Evolutionary conservation across 2,113 vertebrate species (phyloP).

Genomic region (Pungitius pungitius): DNA sequence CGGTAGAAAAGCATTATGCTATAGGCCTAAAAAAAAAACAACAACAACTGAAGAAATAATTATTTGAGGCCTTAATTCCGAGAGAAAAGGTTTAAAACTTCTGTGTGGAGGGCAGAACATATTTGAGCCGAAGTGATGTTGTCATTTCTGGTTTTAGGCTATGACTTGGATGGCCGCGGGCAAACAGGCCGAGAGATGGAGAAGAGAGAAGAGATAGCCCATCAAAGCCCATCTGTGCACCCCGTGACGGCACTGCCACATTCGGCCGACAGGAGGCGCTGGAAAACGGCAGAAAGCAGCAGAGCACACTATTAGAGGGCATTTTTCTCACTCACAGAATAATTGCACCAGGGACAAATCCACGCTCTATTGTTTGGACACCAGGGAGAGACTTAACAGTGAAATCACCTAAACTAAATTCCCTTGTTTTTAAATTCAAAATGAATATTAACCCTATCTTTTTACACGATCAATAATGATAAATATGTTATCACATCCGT

Average conservation of each 20-base stretch:
- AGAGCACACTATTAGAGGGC: neutral
- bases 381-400: constrained; percentile 6
- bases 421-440: neutral
- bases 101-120: constrained; percentile 36
- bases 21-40: neutral
- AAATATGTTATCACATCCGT: neutral
- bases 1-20: neutral
- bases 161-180: constrained; percentile 65
- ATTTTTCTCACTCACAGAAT: constrained; percentile 25
- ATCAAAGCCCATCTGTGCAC: constrained; percentile 45
- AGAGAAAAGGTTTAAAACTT: constrained; percentile 25
- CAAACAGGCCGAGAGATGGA: constrained; percentile 37
- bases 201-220: constrained; percentile 44
- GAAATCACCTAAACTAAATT: constrained; percentile 6
- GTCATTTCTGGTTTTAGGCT: constrained; percentile 72
- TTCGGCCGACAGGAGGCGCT: constrained; percentile 79
- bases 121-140: constrained; percentile 58
- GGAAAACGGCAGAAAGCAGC: constrained; percentile 64
- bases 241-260: constrained; percentile 11
- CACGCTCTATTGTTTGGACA: constrained; percentile 53
- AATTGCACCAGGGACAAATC: constrained; percentile 35
- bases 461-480: neutral
- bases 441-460: neutral
- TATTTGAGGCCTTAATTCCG: constrained; percentile 9
- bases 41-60: neutral